These are phyloP conservation scores for Lamprotornis superbus DNA, from an alignment of 2,113 vertebrate genomes.

Conservation along the genomic window DNA sequence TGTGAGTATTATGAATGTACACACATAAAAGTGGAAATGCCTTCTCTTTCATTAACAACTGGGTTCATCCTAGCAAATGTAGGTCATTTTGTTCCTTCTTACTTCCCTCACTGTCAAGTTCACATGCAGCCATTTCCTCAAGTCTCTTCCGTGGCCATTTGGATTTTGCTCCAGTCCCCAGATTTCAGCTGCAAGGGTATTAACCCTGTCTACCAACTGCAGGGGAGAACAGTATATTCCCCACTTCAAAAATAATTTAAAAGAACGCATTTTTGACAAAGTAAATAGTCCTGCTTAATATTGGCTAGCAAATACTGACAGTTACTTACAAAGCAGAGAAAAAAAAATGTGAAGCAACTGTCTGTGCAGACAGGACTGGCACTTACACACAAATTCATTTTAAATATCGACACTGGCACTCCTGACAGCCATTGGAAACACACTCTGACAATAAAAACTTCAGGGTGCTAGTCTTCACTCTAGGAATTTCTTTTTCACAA, in stretches of 20 bases:
- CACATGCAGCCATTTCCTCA: neutral
- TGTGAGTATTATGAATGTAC: neutral
- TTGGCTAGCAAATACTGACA: neutral
- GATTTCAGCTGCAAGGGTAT: neutral
- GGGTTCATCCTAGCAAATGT: neutral
- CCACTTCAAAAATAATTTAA: neutral
- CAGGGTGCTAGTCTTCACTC: neutral
- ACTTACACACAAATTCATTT: neutral
- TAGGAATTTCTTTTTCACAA: neutral
- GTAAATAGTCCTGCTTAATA: slow-evolving; percentile 31
- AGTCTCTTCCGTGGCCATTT: neutral
- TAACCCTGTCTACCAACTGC: slow-evolving; percentile 16
- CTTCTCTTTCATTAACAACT: neutral
- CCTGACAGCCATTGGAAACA: neutral
- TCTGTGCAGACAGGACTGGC: neutral
- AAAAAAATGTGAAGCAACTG: neutral
- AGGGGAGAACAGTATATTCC: neutral
- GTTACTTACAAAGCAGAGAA: neutral
- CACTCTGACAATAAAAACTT: neutral
- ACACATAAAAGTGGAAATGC: neutral
- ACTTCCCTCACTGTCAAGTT: neutral
- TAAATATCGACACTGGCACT: neutral
- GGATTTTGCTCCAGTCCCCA: slow-evolving; percentile 4
- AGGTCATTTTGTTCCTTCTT: neutral
- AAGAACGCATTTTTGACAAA: slow-evolving; percentile 13